phyloP scores from a whole-genome alignment of 1,140 invertebrate genomes.

The Hypsibius dujardini region DNA sequence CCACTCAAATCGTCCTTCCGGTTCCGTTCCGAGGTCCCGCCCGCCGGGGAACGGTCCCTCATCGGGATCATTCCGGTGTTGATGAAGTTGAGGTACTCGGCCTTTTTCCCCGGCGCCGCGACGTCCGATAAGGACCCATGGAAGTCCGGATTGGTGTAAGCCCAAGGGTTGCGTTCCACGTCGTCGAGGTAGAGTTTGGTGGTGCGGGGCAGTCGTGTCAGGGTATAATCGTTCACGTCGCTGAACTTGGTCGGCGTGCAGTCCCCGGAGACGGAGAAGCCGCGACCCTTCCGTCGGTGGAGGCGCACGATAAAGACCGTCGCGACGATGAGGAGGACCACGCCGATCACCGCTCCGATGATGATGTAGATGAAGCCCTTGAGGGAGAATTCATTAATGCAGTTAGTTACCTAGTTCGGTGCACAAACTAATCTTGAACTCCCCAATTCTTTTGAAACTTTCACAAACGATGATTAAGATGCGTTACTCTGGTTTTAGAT shows the following conservation, averaged over 20 bases:
- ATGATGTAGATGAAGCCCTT: slow-evolving; percentile 10
- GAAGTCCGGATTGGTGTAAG: slow-evolving; percentile 15
- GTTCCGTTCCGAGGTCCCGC: no score
- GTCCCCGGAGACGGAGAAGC: not conserved
- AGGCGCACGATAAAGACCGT: not conserved
- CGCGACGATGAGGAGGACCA: not conserved
- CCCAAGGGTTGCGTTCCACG: slow-evolving; percentile 14
- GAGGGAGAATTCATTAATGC: no score
- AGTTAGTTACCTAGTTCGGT: no score
- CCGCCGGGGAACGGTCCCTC: not conserved
- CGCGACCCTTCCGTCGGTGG: not conserved
- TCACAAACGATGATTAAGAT: no score
- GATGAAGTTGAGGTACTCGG: slow-evolving; percentile 15
- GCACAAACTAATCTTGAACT: no score
- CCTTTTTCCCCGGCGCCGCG: not conserved
- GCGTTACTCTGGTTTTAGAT: no score
- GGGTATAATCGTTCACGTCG: slow-evolving; percentile 5
- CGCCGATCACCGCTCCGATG: not conserved
- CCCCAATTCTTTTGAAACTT: no score
- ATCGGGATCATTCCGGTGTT: not conserved
- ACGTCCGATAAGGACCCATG: not conserved
- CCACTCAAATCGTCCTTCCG: not conserved
- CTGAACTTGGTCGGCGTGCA: not conserved
- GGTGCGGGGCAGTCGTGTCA: slow-evolving; percentile 14
- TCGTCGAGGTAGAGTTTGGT: slow-evolving; percentile 7